Evolutionary conservation across 2,113 vertebrate genomes (phyloP).

Genomic region (Alligator sinensis): DNA sequence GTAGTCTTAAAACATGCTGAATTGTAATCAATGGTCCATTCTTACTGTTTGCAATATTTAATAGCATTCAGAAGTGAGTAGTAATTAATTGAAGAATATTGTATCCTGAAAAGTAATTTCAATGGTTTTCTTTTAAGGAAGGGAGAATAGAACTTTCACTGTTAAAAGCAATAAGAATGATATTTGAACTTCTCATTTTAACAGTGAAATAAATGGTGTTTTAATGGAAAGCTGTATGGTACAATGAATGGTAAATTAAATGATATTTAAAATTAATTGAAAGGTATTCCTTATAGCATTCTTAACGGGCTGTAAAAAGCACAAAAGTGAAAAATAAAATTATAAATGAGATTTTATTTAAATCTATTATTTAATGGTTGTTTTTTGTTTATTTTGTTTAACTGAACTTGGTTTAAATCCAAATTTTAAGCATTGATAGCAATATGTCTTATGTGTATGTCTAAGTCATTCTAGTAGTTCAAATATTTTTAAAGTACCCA

Average conservation of each 20-base stretch:
- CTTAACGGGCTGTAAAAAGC: conserved; percentile 41
- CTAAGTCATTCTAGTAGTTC: background rate
- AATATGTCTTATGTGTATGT: background rate
- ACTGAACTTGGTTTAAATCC: background rate
- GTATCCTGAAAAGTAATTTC: background rate
- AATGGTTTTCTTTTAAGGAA: conserved; percentile 1
- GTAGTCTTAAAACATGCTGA: conserved; percentile 28
- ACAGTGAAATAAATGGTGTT: conserved; percentile 31
- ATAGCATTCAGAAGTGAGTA: background rate
- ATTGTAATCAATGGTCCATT: background rate
- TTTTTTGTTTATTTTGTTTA: background rate
- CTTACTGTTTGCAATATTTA: conserved; percentile 23
- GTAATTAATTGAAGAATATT: conserved; percentile 20
- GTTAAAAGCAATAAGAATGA: background rate
- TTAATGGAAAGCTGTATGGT: conserved; percentile 36
- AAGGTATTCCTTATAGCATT: conserved; percentile 26
- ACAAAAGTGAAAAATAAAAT: conserved; percentile 24
- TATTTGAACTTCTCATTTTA: conserved; percentile 46
- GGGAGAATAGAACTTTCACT: conserved; percentile 32
- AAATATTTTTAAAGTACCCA: background rate
- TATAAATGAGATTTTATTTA: conserved; percentile 39
- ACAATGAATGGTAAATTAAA: conserved; percentile 54
- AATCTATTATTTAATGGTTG: background rate
- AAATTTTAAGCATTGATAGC: background rate
- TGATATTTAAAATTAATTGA: conserved; percentile 36